Percentiles rank a stretch among this genome's conserved stretches.
Conservation (phyloP, 2,113 vertebrate genomes). For the Benitochromis conjunctus region DNA sequence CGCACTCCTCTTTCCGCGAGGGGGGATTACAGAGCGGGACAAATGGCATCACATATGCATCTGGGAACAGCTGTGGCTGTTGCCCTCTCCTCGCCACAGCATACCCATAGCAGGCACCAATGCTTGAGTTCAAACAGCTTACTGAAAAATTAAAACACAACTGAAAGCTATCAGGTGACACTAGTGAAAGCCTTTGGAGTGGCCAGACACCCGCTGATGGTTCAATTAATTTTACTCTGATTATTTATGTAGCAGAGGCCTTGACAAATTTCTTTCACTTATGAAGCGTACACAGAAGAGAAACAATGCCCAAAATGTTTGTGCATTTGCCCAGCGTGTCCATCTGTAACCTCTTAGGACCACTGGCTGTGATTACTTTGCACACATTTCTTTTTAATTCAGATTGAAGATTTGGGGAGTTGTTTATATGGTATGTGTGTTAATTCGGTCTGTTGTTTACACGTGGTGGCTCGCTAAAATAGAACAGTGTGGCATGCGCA, state of each 20-base stretch:
- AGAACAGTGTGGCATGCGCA: neutral
- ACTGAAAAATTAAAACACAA: slow-evolving; percentile 16
- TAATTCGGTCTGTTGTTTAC: neutral
- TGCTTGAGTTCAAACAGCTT: neutral
- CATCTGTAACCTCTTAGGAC: neutral
- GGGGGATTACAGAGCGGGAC: slow-evolving; percentile 69
- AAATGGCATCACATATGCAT: slow-evolving; percentile 73
- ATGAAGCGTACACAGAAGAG: neutral
- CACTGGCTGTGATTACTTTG: neutral
- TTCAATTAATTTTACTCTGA: neutral
- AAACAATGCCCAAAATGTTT: neutral
- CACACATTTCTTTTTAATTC: neutral
- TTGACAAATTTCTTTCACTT: neutral
- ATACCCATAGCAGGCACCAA: neutral
- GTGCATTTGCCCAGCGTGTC: neutral
- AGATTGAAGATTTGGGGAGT: neutral
- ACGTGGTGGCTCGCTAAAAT: neutral
- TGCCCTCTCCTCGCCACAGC: slow-evolving; percentile 24
- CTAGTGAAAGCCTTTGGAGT: neutral
- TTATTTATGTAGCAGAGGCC: neutral
- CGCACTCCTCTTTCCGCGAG: slow-evolving; percentile 53
- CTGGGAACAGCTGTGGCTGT: slow-evolving; percentile 75
- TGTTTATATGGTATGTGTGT: neutral
- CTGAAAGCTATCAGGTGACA: slow-evolving; percentile 24
- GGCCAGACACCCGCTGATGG: neutral